These are phyloP conservation scores for Proteles cristata DNA, from an alignment of 2,113 vertebrate species.

Conservation along the genomic window DNA sequence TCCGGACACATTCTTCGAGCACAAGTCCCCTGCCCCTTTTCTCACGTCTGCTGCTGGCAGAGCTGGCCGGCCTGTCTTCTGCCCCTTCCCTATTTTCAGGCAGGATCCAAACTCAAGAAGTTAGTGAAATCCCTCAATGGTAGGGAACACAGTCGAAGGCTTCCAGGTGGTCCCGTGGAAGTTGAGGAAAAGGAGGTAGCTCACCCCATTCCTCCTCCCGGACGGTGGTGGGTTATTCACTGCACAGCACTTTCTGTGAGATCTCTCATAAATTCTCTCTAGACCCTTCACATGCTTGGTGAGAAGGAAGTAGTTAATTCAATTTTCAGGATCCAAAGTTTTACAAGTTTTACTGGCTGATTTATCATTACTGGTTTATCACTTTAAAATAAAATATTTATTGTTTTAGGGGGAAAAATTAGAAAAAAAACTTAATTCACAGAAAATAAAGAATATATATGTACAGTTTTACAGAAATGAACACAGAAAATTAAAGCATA, in stretches of 20 bases:
- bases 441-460: neutral
- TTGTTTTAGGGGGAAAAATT: neutral
- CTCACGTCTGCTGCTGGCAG: neutral
- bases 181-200: neutral
- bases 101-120: neutral
- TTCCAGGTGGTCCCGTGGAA: neutral
- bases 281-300: neutral
- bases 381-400: neutral
- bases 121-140: neutral
- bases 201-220: neutral
- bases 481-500: neutral
- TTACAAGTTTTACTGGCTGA: neutral
- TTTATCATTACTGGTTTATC: neutral
- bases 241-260: neutral
- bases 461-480: neutral
- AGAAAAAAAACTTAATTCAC: neutral
- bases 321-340: neutral
- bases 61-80: neutral
- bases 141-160: too few relatives aligned
- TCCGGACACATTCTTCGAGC: neutral
- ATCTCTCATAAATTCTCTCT: neutral
- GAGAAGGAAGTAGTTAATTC: neutral
- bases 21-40: neutral
- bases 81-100: neutral
- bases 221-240: neutral